These are phyloP conservation scores for Aphidius ervi DNA, from an alignment of 1,140 invertebrate species.

Conservation along the genomic window DNA sequence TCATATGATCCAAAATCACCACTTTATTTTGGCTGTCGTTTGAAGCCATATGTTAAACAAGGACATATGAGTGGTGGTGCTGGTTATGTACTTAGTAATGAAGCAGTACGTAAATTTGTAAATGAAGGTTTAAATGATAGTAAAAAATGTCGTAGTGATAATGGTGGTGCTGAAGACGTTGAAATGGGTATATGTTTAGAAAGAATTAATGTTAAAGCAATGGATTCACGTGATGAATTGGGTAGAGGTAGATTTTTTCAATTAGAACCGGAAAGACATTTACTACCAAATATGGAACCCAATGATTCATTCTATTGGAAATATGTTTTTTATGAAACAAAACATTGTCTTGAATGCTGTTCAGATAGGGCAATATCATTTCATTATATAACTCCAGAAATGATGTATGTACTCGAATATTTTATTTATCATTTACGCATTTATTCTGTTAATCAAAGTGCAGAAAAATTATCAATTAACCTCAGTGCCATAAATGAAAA, in stretches of 20 bases:
- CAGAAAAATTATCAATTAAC: constrained; percentile 33
- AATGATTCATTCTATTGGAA: constrained; percentile 91
- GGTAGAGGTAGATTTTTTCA: constrained; percentile 90
- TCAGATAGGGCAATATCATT: constrained; percentile 96
- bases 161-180: constrained; percentile 85
- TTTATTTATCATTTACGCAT: constrained; percentile 92
- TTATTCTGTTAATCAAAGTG: constrained; percentile 67
- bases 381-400: constrained; percentile 88
- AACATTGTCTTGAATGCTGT: constrained; percentile 90
- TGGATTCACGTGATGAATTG: constrained; percentile 78
- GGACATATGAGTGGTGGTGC: constrained; percentile 95
- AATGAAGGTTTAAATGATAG: constrained; percentile 66
- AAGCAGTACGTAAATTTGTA: constrained; percentile 71
- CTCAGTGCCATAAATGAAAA: constrained; percentile 32
- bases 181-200: constrained; percentile 92
- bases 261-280: constrained; percentile 85
- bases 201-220: constrained; percentile 78
- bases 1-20: constrained; percentile 66
- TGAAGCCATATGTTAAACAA: constrained; percentile 81
- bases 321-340: constrained; percentile 86
- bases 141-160: constrained; percentile 63
- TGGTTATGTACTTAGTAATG: constrained; percentile 84
- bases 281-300: constrained; percentile 79
- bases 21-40: constrained; percentile 85
- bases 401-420: constrained; percentile 96